Percentiles rank a stretch among this genome's conserved stretches.
phyloP scores from a whole-genome alignment of 1,140 invertebrate species.

The Acromyrmex heyeri region DNA sequence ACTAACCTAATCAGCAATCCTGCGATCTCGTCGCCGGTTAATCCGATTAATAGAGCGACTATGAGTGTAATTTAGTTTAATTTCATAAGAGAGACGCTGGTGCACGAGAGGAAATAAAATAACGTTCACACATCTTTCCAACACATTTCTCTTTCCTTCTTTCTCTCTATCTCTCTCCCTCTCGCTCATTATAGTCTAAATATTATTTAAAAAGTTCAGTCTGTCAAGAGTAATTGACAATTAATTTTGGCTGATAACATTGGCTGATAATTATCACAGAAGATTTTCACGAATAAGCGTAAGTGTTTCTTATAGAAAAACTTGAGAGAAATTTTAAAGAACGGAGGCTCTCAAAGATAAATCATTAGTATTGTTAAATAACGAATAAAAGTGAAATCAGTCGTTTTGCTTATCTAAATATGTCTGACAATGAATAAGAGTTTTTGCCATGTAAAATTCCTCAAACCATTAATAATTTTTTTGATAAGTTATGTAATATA shows the following conservation, averaged over 20 bases:
- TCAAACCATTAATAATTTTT: background rate
- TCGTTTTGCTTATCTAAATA: conserved; percentile 13
- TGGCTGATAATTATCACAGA: conserved; percentile 76
- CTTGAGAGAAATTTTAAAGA: background rate
- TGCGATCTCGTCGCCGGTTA: conserved; percentile 58
- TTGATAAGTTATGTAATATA: background rate
- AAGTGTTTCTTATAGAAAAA: conserved; percentile 44
- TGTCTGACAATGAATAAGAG: background rate
- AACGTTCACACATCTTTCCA: conserved; percentile 84
- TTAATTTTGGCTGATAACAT: conserved; percentile 32
- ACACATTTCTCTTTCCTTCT: conserved; percentile 59
- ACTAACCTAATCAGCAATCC: conserved; percentile 77
- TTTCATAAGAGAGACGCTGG: conserved; percentile 50
- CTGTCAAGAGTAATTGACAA: conserved; percentile 64
- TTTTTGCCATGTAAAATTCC: background rate
- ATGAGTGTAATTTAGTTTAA: conserved; percentile 37
- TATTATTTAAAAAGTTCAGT: conserved; percentile 26
- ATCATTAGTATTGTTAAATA: conserved; percentile 9
- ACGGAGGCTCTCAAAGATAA: conserved; percentile 1
- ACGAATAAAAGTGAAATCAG: background rate
- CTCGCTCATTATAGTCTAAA: conserved; percentile 42
- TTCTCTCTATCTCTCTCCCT: background rate
- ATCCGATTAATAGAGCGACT: conserved; percentile 59
- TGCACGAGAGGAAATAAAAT: conserved; percentile 68
- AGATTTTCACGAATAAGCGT: conserved; percentile 65